Conservation (phyloP, 1,140 invertebrate species). For the Scaptodrosophila lebanonensis region DNA sequence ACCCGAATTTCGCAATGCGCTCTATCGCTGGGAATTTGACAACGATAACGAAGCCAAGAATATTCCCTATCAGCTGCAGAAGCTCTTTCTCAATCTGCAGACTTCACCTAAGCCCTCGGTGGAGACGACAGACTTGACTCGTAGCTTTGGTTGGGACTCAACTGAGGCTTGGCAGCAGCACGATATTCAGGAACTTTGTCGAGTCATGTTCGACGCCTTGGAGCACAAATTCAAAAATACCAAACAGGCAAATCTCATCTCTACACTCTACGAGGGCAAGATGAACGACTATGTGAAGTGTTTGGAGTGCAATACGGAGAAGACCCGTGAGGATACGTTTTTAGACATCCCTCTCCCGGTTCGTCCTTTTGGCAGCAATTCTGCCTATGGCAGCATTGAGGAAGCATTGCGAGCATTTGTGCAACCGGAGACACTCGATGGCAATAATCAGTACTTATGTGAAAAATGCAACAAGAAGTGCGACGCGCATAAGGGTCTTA, state of each 20-base stretch:
- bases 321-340: slow-evolving; percentile 90
- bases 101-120: slow-evolving; percentile 86
- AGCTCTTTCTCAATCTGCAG: slow-evolving; percentile 92
- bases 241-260: slow-evolving; percentile 89
- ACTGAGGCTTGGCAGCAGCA: slow-evolving; percentile 95
- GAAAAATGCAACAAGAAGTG: slow-evolving; percentile 93
- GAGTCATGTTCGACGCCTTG: slow-evolving; percentile 95
- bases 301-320: slow-evolving; percentile 90
- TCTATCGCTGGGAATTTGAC: slow-evolving; percentile 92
- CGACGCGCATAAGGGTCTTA: slow-evolving; percentile 94
- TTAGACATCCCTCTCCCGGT: slow-evolving; percentile 93
- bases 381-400: slow-evolving; percentile 89
- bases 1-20: slow-evolving; percentile 94
- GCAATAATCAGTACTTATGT: slow-evolving; percentile 93
- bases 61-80: slow-evolving; percentile 93
- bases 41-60: slow-evolving; percentile 83
- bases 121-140: slow-evolving; percentile 92
- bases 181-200: slow-evolving; percentile 93
- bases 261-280: slow-evolving; percentile 85
- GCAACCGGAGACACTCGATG: slow-evolving; percentile 90
- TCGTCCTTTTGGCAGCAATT: slow-evolving; percentile 87
- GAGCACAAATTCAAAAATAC: slow-evolving; percentile 92
- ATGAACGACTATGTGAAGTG: slow-evolving; percentile 96
- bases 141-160: slow-evolving; percentile 94
- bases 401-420: slow-evolving; percentile 92